phyloP scores from a whole-genome alignment of 2,797 vertebrate genomes.

The Odontamblyopus rebecca region DNA sequence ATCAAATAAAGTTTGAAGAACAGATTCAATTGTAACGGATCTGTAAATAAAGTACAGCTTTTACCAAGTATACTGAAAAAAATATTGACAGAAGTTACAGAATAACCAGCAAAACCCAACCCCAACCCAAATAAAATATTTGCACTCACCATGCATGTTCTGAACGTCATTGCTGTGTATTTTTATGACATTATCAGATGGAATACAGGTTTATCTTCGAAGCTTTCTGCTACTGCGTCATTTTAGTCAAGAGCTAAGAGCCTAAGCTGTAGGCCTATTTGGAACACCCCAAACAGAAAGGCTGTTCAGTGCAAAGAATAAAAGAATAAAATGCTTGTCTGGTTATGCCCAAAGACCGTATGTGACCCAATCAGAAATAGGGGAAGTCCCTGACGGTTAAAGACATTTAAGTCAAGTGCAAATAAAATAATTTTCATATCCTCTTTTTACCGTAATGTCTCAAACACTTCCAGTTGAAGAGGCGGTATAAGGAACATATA shows the following conservation, averaged over 20 bases:
- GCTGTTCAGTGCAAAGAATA: neutral
- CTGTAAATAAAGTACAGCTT: no score
- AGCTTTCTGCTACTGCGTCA: neutral
- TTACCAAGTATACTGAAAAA: no score
- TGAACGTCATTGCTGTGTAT: conserved; percentile 30
- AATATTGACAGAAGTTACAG: no score
- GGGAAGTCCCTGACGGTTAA: conserved; percentile 40
- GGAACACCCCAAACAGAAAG: neutral
- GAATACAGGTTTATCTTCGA: neutral
- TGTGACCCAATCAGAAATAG: conserved; percentile 14
- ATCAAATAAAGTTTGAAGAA: neutral
- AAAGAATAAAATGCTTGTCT: neutral
- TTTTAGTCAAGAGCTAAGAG: neutral
- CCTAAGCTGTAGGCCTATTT: neutral
- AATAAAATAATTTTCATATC: neutral
- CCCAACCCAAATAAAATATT: neutral
- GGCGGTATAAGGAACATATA: no score
- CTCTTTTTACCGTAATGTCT: neutral
- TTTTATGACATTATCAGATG: conserved; percentile 4
- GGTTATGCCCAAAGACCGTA: no score
- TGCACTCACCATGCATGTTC: conserved; percentile 62
- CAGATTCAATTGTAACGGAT: no score
- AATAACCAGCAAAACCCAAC: neutral
- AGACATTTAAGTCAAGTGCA: neutral
- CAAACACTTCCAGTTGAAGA: neutral